Base-by-base conservation (phyloP, 2,888 invertebrate species). In the Melanchra persicariae region DNA sequence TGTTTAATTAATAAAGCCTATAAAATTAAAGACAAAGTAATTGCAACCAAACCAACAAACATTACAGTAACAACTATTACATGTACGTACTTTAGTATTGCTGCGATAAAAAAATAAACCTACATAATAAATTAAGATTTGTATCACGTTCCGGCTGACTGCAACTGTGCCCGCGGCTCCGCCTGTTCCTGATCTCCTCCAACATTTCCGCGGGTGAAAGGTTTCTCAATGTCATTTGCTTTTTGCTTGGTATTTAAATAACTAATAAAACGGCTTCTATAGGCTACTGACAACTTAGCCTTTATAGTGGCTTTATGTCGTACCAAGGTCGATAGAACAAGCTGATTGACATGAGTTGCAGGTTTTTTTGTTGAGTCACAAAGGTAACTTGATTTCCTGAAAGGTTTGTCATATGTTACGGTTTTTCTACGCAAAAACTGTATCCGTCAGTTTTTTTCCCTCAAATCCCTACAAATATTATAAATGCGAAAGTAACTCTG, bases 121-220 rank as follows among this genome's bases (percentile, higher is more conserved):
- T 34, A 51, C 47, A 30, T 54, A 58, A 54, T 26, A 54, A 34
- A 64, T 52, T 59, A 54, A 58, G 34, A 43, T 65, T 62, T 52
- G 17, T 59, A 72, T 62, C 26, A 58, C 43, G 78, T 79, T 82
- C 79, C 74, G 79, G 59, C 70, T 74, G 57, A 65, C 12, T 82
- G 63, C 60, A 65, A 65, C n/a, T 59, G 30, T 43, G 15, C 59
- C n/a, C 22, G 22, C 57, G 37, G 68, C 79, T 69, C 79, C 85
- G 84, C 85, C 85, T 82, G 85, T 86, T 90, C 91, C 90, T 74
- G 92, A 66, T 92, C 67, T 82, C 93, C 93, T 93, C 92, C 91
- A 74, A 78, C 81, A 70, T 79, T 87, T 89, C 87, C 87, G 79
- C 59, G 58, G 81, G 93, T 92, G 93, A 93, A 93, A 93, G 93